Conservation (phyloP, 2,888 invertebrate genomes). For the Lochmaea capreae region DNA sequence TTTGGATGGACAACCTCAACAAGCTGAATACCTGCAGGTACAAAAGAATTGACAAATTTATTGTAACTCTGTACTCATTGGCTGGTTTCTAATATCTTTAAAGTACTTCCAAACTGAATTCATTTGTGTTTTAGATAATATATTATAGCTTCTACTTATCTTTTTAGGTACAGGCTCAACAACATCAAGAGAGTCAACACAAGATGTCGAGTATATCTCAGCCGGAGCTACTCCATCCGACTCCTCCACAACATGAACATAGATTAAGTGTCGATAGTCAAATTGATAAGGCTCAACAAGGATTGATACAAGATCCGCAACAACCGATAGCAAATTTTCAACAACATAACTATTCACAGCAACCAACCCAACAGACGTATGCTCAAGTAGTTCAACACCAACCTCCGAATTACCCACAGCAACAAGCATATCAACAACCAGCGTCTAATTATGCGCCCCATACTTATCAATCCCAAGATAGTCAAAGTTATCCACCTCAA, state of each 20-base stretch:
- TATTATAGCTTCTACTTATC: neutral
- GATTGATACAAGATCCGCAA: conserved; percentile 39
- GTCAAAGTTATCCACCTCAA: conserved; percentile 46
- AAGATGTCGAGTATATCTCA: conserved; percentile 62
- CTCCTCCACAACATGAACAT: conserved; percentile 48
- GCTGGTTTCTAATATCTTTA: neutral
- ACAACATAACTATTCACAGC: conserved; percentile 45
- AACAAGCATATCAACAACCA: conserved; percentile 40
- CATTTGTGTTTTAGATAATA: neutral
- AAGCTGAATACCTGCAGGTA: conserved; percentile 58
- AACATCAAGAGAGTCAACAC: conserved; percentile 56
- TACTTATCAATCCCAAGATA: conserved; percentile 41
- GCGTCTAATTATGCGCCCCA: conserved; percentile 43
- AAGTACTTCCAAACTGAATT: neutral
- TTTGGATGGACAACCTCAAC: conserved; percentile 62
- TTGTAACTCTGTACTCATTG: too few relatives aligned
- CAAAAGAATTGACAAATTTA: too few relatives aligned
- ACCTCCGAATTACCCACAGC: conserved; percentile 44
- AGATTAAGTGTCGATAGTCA: conserved; percentile 61
- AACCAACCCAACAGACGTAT: conserved; percentile 41
- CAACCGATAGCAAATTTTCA: conserved; percentile 46
- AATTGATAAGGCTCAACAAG: conserved; percentile 54
- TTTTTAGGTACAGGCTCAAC: conserved; percentile 7
- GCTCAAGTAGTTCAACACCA: conserved; percentile 45
- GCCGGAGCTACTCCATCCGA: conserved; percentile 58